Percentiles rank a stretch among this genome's conserved stretches.
Conservation (phyloP, 1,140 invertebrate species). For the Drosophila kepulauana region DNA sequence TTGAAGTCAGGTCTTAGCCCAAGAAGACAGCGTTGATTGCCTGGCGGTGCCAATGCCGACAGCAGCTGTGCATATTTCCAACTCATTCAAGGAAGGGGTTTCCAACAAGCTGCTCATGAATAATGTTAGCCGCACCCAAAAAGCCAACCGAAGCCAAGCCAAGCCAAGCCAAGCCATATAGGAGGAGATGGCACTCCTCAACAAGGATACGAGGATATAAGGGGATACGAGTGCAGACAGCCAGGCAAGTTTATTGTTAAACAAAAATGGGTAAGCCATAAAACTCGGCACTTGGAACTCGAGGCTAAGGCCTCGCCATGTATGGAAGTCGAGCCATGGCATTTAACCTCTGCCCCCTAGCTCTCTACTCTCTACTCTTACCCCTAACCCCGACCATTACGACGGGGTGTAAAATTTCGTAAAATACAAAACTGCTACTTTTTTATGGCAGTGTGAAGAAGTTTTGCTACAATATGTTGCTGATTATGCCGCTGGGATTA, state of each 20-base stretch:
- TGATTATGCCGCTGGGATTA: slow-evolving; percentile 83
- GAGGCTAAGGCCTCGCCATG: neutral
- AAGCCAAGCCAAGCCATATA: slow-evolving; percentile 19
- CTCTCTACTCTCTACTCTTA: neutral
- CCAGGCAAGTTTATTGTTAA: slow-evolving; percentile 69
- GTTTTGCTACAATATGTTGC: slow-evolving; percentile 82
- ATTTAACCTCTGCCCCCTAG: slow-evolving; percentile 56
- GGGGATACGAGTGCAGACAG: slow-evolving; percentile 60
- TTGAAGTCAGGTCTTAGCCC: slow-evolving; percentile 30
- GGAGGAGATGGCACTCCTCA: slow-evolving; percentile 55
- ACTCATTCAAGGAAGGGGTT: slow-evolving; percentile 5
- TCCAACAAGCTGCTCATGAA: slow-evolving; percentile 38
- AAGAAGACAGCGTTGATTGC: slow-evolving; percentile 17
- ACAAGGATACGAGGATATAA: slow-evolving; percentile 16
- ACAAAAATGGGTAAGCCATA: slow-evolving; percentile 80
- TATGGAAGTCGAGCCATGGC: slow-evolving; percentile 30
- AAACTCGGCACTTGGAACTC: slow-evolving; percentile 35
- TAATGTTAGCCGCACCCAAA: slow-evolving; percentile 51
- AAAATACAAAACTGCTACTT: slow-evolving; percentile 62
- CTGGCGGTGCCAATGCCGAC: slow-evolving; percentile 4
- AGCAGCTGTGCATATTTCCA: slow-evolving; percentile 39
- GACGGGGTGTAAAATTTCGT: slow-evolving; percentile 64
- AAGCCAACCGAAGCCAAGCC: slow-evolving; percentile 8
- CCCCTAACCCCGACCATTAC: neutral
- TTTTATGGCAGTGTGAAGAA: slow-evolving; percentile 65